A percentile compares a stretch with the other conserved stretches of the same genome.
Conservation (phyloP, 2,113 vertebrate species). For the Takifugu flavidus region DNA sequence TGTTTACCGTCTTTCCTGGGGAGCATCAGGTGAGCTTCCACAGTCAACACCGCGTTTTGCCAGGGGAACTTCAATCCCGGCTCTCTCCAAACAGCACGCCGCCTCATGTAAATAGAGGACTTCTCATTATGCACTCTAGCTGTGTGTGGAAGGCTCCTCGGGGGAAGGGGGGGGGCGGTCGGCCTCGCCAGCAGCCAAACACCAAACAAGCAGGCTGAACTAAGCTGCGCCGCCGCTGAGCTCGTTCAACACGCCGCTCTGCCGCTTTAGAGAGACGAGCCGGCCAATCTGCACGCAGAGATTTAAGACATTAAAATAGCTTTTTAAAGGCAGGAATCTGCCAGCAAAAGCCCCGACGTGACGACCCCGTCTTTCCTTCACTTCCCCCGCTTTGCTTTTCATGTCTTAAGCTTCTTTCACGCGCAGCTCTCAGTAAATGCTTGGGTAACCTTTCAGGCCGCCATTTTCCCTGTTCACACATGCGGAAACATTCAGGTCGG, state of each 20-base stretch:
- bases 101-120: constrained; percentile 35
- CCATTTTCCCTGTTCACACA: neutral
- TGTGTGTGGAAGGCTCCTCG: constrained; percentile 38
- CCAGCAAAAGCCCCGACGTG: neutral
- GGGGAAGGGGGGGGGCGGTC: constrained; percentile 1
- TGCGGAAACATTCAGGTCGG: neutral
- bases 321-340: neutral
- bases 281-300: neutral
- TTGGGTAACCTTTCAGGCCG: neutral
- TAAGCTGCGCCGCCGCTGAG: neutral
- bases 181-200: neutral
- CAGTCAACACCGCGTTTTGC: constrained; percentile 25
- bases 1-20: neutral
- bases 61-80: neutral
- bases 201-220: constrained; percentile 13
- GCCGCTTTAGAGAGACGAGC: constrained; percentile 1
- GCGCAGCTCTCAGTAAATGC: neutral
- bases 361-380: neutral
- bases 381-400: neutral
- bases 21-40: constrained; percentile 14
- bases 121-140: neutral
- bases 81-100: constrained; percentile 41
- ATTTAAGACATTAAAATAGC: neutral
- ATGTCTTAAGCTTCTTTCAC: neutral
- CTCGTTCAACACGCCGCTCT: neutral